These are phyloP conservation scores for Epirrhoe alternata DNA, from an alignment of 2,888 invertebrate species.

Conservation along the genomic window DNA sequence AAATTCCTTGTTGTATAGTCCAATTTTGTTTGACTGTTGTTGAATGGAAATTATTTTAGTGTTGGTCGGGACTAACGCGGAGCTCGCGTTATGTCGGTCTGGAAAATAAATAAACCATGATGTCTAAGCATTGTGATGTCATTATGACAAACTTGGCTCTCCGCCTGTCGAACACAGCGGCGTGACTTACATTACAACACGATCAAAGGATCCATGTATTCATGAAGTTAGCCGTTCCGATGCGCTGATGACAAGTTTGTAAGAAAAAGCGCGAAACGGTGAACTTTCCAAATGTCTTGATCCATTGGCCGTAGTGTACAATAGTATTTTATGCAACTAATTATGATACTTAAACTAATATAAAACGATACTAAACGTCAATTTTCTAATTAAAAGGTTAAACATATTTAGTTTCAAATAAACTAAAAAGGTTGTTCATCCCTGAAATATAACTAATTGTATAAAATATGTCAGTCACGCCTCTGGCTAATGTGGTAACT, in stretches of 20 bases:
- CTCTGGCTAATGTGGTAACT: constrained; percentile 31
- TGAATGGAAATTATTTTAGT: constrained; percentile 83
- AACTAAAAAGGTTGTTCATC: neutral
- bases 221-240: too few species aligned
- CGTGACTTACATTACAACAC: constrained; percentile 12
- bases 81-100: constrained; percentile 48
- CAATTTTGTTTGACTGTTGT: constrained; percentile 85
- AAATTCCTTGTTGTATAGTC: constrained; percentile 86
- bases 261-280: too few species aligned
- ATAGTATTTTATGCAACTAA: neutral
- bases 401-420: neutral
- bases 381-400: neutral
- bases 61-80: constrained; percentile 51
- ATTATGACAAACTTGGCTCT: constrained; percentile 39
- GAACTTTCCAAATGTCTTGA: too few species aligned
- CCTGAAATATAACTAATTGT: neutral
- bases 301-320: neutral
- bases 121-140: constrained; percentile 43
- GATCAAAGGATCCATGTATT: too few species aligned
- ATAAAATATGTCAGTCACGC: constrained; percentile 17
- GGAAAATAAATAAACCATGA: constrained; percentile 45
- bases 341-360: neutral
- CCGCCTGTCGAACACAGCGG: constrained; percentile 26
- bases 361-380: neutral
- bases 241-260: too few species aligned